Base-by-base conservation (phyloP, 2,888 invertebrate species). In the Lasioglossum marginatum region DNA sequence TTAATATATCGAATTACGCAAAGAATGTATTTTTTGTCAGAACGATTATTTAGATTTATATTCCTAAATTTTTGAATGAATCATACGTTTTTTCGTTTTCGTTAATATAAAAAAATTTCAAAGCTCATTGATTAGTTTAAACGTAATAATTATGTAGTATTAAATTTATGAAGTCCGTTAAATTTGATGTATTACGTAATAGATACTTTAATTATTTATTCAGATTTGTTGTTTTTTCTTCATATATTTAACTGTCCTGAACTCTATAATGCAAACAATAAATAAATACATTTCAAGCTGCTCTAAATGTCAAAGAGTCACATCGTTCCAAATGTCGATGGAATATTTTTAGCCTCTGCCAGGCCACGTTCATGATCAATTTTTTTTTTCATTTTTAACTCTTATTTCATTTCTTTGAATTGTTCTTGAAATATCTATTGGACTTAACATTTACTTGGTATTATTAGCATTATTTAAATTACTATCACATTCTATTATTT, bases 241-340 rank as follows among this genome's bases (percentile, higher is more conserved):
- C 27, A 52, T 34, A 48, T 27, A 82, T n/a, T 48, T 68, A 73
- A 45, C 76, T 52, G 34, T 52, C 43, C 73, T 23, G 1, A 79
- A 43, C 57, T 27, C 31, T 12, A 45, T 63, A 48, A 48, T 72
- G 31, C 57, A 60, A 84, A 63, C 45, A 81, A 77, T 80, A 83
- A 89, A 74, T 76, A 45, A 83, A 72, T 85, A 71, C 70, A 73
- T 73, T 72, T 74, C 63, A 73, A 52, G 76, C 68, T 73, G 85
- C 76, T 83, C 85, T 91, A 93, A 94, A 94, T 94, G 93, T 94
- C 94, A 94, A 92, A 93, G 90, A 89, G 89, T 90, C 91, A 89
- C 81, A 87, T 87, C 81, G 85, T 91, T 92, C 86, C 86, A 92
- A 93, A 92, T 92, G 92, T 93, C 93, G 89, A 92, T 87, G 82